Evolutionary conservation across 23 tunicate species (phyloP).

Genomic region (Phallusia fumigata): DNA sequence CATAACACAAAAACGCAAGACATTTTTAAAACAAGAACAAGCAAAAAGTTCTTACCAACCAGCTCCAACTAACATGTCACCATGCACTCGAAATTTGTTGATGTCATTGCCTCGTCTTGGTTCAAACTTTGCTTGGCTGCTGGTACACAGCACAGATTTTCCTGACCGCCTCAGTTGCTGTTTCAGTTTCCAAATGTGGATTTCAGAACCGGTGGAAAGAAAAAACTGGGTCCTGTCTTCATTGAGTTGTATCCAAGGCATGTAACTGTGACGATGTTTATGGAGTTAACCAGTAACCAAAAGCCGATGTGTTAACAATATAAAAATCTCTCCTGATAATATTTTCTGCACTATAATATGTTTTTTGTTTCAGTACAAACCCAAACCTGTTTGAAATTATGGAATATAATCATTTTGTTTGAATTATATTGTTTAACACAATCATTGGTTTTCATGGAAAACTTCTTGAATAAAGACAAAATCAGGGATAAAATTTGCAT

Average conservation of each 20-base stretch:
- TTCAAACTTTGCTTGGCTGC: not conserved
- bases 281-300: too few species aligned
- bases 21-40: too few species aligned
- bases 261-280: not conserved
- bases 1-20: too few species aligned
- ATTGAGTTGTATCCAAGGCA: not conserved
- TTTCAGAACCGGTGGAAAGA: not conserved
- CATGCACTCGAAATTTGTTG: not conserved
- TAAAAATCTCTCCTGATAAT: too few species aligned
- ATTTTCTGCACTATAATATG: too few species aligned
- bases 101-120: not conserved
- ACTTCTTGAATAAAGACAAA: too few species aligned
- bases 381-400: too few species aligned
- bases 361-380: too few species aligned
- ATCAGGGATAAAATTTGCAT: not conserved
- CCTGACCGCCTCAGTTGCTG: not conserved
- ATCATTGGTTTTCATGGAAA: too few species aligned
- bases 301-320: too few species aligned
- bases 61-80: not conserved
- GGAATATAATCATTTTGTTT: too few species aligned
- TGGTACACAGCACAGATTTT: not conserved
- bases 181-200: not conserved
- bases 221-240: not conserved
- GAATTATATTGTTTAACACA: too few species aligned
- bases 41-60: not conserved